Conservation (phyloP, 2,888 invertebrate genomes). For the Papilio demoleus region DNA sequence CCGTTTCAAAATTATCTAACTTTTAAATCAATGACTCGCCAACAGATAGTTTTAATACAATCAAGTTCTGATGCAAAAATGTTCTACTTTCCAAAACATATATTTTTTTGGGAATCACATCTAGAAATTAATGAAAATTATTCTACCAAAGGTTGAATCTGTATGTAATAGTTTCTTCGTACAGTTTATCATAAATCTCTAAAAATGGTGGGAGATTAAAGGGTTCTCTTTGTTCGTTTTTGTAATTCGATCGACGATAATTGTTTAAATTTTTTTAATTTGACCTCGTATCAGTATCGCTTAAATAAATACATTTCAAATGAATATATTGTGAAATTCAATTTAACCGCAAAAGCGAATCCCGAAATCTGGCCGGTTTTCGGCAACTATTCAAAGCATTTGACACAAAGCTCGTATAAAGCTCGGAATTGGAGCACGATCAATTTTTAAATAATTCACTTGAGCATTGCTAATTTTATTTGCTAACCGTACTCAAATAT, state of each 20-base stretch:
- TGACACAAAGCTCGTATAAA: slow-evolving; percentile 27
- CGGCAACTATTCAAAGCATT: slow-evolving; percentile 31
- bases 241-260: neutral
- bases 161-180: too few relatives aligned
- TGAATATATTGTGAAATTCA: slow-evolving; percentile 17
- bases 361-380: slow-evolving; percentile 18
- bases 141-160: too few relatives aligned
- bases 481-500: slow-evolving; percentile 11
- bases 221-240: too few relatives aligned
- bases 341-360: slow-evolving; percentile 15
- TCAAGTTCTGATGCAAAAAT: too few relatives aligned
- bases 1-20: too few relatives aligned
- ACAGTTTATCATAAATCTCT: too few relatives aligned
- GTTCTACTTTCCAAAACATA: too few relatives aligned
- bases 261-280: neutral
- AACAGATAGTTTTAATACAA: too few relatives aligned
- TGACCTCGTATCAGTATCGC: neutral
- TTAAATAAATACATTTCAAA: slow-evolving; percentile 8
- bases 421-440: slow-evolving; percentile 20
- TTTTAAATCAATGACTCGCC: too few relatives aligned
- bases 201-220: too few relatives aligned
- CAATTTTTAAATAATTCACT: slow-evolving; percentile 31
- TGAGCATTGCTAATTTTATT: slow-evolving; percentile 9
- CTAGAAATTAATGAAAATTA: too few relatives aligned
- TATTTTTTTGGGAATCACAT: too few relatives aligned